Conservation (phyloP, 2,113 vertebrate genomes). For the Ceyx cyanopectus region DNA sequence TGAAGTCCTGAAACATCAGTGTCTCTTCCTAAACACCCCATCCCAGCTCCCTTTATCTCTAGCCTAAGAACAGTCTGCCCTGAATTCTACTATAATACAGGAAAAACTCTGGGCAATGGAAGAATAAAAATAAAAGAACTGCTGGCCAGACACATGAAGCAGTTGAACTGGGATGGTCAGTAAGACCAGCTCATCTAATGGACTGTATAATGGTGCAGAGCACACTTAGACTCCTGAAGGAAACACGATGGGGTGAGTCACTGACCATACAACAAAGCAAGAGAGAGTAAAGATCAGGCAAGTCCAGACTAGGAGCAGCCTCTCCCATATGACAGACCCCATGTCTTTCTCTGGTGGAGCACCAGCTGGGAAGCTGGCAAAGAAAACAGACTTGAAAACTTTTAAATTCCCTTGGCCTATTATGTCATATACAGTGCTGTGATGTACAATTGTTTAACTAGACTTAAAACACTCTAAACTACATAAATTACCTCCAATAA, state of each 20-base stretch:
- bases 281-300: not conserved
- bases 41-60: not conserved
- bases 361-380: not conserved
- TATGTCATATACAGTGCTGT: not conserved
- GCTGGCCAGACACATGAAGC: not conserved
- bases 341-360: accelerated
- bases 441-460: constrained; percentile 16
- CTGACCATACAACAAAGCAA: not conserved
- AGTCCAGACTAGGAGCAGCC: not conserved
- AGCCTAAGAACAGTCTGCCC: not conserved
- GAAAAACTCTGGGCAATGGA: not conserved
- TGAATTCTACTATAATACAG: not conserved
- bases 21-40: not conserved
- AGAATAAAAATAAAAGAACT: not conserved
- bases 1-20: not conserved
- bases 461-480: constrained; percentile 47
- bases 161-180: not conserved
- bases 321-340: not conserved
- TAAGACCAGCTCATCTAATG: not conserved
- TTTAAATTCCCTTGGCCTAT: not conserved
- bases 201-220: not conserved
- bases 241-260: not conserved
- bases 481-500: constrained; percentile 12
- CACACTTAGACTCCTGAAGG: not conserved
- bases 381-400: not conserved